Conservation (phyloP, 2,797 vertebrate species). For the Notoglanidium macrostoma region DNA sequence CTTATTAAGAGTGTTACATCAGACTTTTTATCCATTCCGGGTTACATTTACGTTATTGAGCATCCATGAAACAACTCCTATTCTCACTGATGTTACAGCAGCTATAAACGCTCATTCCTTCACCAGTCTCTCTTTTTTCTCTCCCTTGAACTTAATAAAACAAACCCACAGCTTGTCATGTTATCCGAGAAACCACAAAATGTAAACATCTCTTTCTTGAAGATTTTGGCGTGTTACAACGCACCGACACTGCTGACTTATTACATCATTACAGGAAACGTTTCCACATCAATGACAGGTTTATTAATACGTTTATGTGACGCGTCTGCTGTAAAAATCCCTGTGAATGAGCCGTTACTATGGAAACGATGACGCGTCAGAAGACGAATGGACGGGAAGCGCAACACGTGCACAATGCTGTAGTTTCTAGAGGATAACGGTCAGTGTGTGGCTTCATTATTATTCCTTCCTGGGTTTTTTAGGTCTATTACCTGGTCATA, state of each 20-base stretch:
- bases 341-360: background rate
- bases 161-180: background rate
- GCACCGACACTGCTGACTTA: too few species aligned
- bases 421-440: background rate
- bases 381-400: background rate
- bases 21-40: background rate
- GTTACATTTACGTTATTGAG: background rate
- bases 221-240: background rate
- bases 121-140: background rate
- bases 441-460: background rate
- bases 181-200: background rate
- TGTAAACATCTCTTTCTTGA: background rate
- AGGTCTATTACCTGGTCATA: constrained; percentile 90
- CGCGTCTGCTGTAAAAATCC: background rate
- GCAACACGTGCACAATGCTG: background rate
- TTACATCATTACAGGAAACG: too few species aligned
- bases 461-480: background rate
- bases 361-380: background rate
- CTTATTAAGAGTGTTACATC: background rate
- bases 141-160: background rate
- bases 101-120: background rate
- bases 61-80: background rate
- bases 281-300: too few species aligned
- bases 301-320: background rate
- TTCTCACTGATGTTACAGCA: background rate